phyloP scores from a whole-genome alignment of 1,140 invertebrate species.

The Ectropis grisescens region DNA sequence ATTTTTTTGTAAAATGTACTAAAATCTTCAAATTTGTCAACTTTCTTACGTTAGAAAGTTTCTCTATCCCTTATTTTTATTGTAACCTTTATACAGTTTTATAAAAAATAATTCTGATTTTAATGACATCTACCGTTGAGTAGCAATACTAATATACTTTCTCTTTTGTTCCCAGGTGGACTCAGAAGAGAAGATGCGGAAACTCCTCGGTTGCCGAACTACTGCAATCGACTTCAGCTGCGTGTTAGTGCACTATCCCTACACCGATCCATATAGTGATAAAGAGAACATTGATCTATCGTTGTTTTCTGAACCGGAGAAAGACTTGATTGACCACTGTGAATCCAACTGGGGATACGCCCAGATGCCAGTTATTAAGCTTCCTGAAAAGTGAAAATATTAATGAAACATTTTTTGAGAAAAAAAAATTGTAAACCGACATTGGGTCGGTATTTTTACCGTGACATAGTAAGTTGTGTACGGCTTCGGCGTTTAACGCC shows the following conservation, averaged over 20 bases:
- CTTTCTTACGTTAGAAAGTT: no score
- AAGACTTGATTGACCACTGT: constrained; percentile 69
- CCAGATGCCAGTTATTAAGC: constrained; percentile 68
- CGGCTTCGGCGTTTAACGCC: constrained; percentile 38
- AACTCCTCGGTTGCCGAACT: constrained; percentile 54
- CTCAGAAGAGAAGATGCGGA: constrained; percentile 68
- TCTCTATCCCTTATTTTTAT: no score
- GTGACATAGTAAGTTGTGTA: constrained; percentile 13
- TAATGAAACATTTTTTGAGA: constrained; percentile 12
- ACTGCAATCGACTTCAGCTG: constrained; percentile 65
- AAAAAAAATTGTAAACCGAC: constrained; percentile 18
- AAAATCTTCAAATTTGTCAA: no score
- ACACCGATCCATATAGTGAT: constrained; percentile 58
- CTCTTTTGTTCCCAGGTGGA: constrained; percentile 59
- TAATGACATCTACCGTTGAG: no score
- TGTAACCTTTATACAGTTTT: no score
- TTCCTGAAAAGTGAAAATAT: constrained; percentile 69
- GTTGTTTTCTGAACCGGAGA: constrained; percentile 58
- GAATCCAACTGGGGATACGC: constrained; percentile 69
- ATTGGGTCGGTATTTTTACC: constrained; percentile 13
- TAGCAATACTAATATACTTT: constrained; percentile 4
- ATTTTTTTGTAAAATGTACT: no score
- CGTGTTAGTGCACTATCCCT: constrained; percentile 66
- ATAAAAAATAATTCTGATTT: no score
- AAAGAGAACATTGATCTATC: constrained; percentile 58